A percentile compares a stretch with the other conserved stretches of the same genome.
phyloP scores from a whole-genome alignment of 2,113 vertebrate species.

The Hyla sarda region DNA sequence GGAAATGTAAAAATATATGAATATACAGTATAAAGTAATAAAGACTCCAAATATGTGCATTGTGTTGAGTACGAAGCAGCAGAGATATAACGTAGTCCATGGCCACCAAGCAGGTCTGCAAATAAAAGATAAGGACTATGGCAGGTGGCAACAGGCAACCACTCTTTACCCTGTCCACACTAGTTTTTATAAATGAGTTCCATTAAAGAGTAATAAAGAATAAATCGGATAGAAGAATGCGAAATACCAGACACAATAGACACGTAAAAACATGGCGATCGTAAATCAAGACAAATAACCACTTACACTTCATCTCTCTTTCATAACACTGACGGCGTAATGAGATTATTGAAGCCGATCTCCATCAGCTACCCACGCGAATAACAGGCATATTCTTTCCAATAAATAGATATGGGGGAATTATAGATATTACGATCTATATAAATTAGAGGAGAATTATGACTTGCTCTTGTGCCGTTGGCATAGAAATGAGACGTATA shows the following conservation, averaged over 20 bases:
- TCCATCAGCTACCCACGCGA: neutral
- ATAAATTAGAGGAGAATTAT: neutral
- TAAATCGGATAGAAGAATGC: neutral
- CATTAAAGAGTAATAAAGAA: neutral
- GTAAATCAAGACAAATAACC: constrained; percentile 15
- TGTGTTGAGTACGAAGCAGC: no score
- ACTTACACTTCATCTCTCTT: neutral
- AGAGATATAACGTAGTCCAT: neutral
- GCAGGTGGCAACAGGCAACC: neutral
- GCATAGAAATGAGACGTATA: neutral
- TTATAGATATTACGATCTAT: neutral
- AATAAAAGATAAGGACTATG: neutral
- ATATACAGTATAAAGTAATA: no score
- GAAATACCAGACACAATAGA: neutral
- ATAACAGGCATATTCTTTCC: neutral
- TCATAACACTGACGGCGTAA: neutral
- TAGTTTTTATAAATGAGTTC: neutral
- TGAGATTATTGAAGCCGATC: neutral
- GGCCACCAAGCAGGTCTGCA: neutral
- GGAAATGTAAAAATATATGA: no score
- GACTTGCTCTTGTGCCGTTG: neutral
- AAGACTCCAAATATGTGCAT: no score
- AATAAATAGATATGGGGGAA: neutral
- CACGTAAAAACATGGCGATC: neutral
- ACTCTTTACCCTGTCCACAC: neutral